A percentile compares a stretch with the other conserved stretches of the same genome.
Evolutionary conservation across 2,888 invertebrate species (phyloP).

Genomic region (Eristalis intricaria): DNA sequence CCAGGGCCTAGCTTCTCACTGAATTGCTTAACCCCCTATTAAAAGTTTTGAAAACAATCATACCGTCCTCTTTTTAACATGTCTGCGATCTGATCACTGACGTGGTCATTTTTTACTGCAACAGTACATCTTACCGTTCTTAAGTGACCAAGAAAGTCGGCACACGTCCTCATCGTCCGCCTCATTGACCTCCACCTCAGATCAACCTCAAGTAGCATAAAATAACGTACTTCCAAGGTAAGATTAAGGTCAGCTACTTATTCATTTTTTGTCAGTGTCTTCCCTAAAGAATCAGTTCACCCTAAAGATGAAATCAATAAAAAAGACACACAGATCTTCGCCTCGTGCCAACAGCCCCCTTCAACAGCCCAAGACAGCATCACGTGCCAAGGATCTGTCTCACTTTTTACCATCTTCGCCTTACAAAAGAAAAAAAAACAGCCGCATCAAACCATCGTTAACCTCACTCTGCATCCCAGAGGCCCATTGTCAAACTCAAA

Average conservation of each 20-base stretch:
- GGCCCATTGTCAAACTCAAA: constrained; percentile 22
- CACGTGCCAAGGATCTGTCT: constrained; percentile 34
- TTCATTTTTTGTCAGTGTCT: neutral
- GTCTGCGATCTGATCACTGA: no score
- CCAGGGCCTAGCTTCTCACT: no score
- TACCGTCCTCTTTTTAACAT: no score
- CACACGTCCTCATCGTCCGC: neutral
- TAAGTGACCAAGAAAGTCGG: neutral
- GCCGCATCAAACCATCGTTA: constrained; percentile 69
- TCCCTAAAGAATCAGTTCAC: neutral
- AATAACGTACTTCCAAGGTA: neutral
- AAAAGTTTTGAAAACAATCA: no score
- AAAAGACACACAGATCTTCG: neutral
- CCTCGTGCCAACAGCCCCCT: neutral
- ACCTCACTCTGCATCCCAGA: constrained; percentile 51
- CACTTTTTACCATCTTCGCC: constrained; percentile 4
- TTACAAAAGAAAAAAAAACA: neutral
- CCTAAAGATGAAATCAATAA: neutral
- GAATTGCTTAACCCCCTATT: no score
- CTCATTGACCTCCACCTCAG: neutral
- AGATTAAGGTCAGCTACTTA: neutral
- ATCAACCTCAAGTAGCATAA: neutral
- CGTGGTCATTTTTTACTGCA: no score
- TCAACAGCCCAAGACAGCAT: neutral
- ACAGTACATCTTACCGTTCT: no score